phyloP scores from a whole-genome alignment of 1,140 invertebrate species.

The Ruditapes philippinarum region DNA sequence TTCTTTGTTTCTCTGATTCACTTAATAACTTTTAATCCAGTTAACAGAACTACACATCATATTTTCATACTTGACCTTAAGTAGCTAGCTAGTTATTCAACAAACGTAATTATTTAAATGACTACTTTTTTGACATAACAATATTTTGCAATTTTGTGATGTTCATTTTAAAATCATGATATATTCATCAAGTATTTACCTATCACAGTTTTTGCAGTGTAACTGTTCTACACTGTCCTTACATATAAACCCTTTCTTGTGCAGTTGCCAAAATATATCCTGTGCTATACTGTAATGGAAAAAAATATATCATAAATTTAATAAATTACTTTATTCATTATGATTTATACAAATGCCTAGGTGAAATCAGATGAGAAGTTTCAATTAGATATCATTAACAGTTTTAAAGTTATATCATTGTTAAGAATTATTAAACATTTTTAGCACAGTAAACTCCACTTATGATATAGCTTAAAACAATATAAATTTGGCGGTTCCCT shows the following conservation, averaged over 20 bases:
- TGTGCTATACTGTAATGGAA: constrained; percentile 53
- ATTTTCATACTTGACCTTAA: no score
- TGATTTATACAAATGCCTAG: neutral
- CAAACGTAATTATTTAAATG: no score
- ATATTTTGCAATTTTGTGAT: no score
- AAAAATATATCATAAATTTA: neutral
- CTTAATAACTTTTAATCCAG: no score
- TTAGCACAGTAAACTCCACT: neutral
- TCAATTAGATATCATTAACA: neutral
- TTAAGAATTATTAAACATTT: neutral
- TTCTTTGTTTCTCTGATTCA: no score
- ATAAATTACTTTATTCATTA: neutral
- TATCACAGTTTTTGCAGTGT: constrained; percentile 95
- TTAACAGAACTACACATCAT: no score
- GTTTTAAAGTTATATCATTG: neutral
- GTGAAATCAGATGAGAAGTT: neutral
- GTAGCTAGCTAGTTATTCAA: no score
- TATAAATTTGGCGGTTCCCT: no score
- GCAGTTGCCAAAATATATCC: constrained; percentile 59
- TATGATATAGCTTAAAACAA: neutral
- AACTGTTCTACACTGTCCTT: constrained; percentile 96
- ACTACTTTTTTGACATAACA: no score
- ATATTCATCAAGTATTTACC: constrained; percentile 88
- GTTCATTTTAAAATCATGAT: no score
- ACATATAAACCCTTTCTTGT: constrained; percentile 94